Conservation (phyloP, 2,797 vertebrate species). For the Peromyscus aztecus region DNA sequence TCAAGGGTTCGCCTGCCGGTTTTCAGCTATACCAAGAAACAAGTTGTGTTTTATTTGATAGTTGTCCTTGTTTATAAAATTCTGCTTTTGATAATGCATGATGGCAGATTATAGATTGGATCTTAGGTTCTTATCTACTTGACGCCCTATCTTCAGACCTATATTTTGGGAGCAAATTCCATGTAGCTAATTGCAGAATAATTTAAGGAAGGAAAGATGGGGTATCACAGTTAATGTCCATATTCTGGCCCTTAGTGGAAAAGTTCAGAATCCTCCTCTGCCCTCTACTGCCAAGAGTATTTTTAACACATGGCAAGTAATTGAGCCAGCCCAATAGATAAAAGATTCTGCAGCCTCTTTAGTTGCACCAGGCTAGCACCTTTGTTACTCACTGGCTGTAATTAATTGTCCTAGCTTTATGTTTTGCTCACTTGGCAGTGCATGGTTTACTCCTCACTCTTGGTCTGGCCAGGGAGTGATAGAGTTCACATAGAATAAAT, state of each 20-base stretch:
- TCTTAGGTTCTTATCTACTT: not conserved
- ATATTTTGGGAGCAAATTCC: not conserved
- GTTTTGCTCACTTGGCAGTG: not conserved
- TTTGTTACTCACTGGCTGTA: not conserved
- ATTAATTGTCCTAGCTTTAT: not conserved
- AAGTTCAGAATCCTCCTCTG: slow-evolving; percentile 65
- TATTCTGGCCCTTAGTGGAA: not conserved
- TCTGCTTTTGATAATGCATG: not conserved
- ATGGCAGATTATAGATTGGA: not conserved
- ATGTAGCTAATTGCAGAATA: not conserved
- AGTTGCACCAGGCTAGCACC: not conserved
- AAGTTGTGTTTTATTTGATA: slow-evolving; percentile 13
- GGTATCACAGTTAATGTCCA: not conserved
- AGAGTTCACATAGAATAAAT: not conserved
- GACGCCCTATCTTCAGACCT: not conserved
- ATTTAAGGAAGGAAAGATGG: not conserved
- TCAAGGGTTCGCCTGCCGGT: not conserved
- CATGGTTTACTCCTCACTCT: not conserved
- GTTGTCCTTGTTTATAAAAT: slow-evolving; percentile 2
- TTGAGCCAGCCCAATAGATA: not conserved
- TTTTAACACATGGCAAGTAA: not conserved
- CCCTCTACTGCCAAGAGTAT: slow-evolving; percentile 47
- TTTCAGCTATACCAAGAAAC: slow-evolving; percentile 35
- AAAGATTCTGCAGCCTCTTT: not conserved
- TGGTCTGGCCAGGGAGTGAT: not conserved